Base-by-base conservation (phyloP, 2,888 invertebrate species). In the Caenorhabditis imperialis region DNA sequence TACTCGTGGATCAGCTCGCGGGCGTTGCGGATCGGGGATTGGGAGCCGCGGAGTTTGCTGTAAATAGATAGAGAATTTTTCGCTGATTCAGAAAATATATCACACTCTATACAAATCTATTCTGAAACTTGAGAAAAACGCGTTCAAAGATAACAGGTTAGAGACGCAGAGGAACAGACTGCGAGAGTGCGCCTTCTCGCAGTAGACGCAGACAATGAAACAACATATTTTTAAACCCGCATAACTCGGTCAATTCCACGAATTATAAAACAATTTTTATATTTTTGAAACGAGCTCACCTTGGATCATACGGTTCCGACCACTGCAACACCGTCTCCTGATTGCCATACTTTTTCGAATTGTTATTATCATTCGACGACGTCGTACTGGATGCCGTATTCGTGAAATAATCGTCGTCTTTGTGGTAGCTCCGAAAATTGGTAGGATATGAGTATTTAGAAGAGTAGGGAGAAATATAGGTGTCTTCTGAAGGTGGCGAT, bases 1-100 rank as follows among this genome's bases (percentile, higher is more conserved):
- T 63, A 81, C 20, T 81, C 77, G 37, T 75, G 78, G 42, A 81
- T 81, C 60, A 65, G 44, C 35, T 74, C 73, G n/a, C 80, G 76
- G 27, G 80, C 72, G 25, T 80, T 76, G 10, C 54, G 50, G 25
- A 77, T 73, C 23, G 75, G 75, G 10, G 54, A 57, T 25, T 54
- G 48, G 1, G 65, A 65, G 16, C 65, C 33, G 2, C 60, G 70
- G 30, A 55, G 12, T 45, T 45, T 48, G 40, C 72, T 55, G 58
- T 27, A 53, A 27, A 42, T 23, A 33, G 38, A 16, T 12, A 35
- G 23, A n/a, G n/a, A n/a, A n/a, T n/a, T n/a, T n/a, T n/a, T n/a
- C n/a, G n/a, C n/a, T n/a, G n/a, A n/a, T n/a, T n/a, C n/a, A n/a
- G n/a, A n/a, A n/a, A n/a, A n/a, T n/a, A n/a, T n/a, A n/a, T n/a